Conservation (phyloP, 2,113 vertebrate species). For the Austrofundulus limnaeus region DNA sequence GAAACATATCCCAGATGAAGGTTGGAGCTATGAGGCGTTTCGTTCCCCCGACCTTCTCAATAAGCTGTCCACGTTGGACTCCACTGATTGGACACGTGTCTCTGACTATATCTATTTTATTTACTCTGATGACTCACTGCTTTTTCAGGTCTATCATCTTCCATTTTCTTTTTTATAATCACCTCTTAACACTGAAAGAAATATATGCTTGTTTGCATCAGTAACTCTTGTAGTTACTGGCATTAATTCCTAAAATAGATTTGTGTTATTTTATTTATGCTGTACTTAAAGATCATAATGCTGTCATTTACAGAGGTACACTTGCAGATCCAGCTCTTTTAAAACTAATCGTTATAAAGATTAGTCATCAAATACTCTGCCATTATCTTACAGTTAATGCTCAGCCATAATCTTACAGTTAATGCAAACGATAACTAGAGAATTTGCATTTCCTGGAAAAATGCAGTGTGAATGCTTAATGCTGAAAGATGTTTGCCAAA, state of each 20-base stretch:
- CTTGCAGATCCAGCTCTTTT: slow-evolving; percentile 2
- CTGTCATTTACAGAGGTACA: slow-evolving; percentile 18
- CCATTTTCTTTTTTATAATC: slow-evolving; percentile 1
- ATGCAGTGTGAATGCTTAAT: background rate
- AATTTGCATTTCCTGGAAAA: no score
- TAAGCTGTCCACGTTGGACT: slow-evolving; percentile 51
- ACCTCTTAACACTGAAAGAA: slow-evolving; percentile 3
- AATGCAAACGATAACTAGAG: background rate
- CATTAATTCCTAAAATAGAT: slow-evolving; percentile 30
- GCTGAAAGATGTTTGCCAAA: no score
- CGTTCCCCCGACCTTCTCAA: slow-evolving; percentile 40
- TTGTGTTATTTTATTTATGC: slow-evolving; percentile 39
- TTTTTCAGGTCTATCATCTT: slow-evolving; percentile 24
- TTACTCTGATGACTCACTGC: slow-evolving; percentile 26
- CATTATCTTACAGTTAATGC: background rate
- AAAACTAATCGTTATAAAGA: slow-evolving; percentile 16
- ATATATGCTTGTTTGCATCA: slow-evolving; percentile 10
- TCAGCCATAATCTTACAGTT: background rate
- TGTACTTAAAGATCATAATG: slow-evolving; percentile 4
- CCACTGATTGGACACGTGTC: slow-evolving; percentile 23
- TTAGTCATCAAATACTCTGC: background rate
- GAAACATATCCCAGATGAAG: slow-evolving; percentile 55
- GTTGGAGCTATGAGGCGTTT: slow-evolving; percentile 27
- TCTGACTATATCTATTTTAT: slow-evolving; percentile 40
- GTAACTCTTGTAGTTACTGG: slow-evolving; percentile 1